phyloP scores from a whole-genome alignment of 1,140 invertebrate genomes.

The Colletes gigas region DNA sequence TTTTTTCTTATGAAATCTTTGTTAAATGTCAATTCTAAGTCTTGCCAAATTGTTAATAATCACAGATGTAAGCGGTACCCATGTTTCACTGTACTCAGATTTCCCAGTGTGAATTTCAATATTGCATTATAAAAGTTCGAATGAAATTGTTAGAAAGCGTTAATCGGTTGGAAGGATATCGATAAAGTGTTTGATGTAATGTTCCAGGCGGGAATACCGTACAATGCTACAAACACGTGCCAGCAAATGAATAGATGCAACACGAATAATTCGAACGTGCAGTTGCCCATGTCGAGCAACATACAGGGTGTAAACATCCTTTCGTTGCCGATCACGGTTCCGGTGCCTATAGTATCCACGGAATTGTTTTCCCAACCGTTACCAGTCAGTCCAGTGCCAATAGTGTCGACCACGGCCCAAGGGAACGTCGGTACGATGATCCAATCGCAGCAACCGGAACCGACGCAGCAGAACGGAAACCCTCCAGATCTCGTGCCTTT shows the following conservation, averaged over 20 bases:
- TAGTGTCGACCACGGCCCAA: conserved; percentile 53
- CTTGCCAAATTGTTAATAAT: too few species aligned
- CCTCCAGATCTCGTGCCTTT: conserved; percentile 70
- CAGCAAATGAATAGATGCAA: conserved; percentile 66
- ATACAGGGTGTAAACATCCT: conserved; percentile 72
- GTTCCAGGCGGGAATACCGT: conserved; percentile 72
- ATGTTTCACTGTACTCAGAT: too few species aligned
- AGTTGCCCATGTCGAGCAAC: conserved; percentile 59
- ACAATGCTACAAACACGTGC: conserved; percentile 71
- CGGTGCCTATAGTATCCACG: conserved; percentile 73
- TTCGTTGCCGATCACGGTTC: conserved; percentile 72
- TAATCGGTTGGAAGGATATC: too few species aligned
- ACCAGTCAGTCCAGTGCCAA: conserved; percentile 55
- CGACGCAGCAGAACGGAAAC: conserved; percentile 59
- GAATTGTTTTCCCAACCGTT: conserved; percentile 74
- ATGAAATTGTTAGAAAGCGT: too few species aligned
- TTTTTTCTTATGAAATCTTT: too few species aligned
- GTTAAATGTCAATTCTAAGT: too few species aligned
- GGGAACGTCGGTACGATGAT: conserved; percentile 69
- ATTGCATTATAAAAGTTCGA: too few species aligned
- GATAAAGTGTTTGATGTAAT: neutral
- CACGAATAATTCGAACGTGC: conserved; percentile 69
- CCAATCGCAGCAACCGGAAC: conserved; percentile 50
- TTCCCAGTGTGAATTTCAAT: too few species aligned
- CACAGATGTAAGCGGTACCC: too few species aligned